Conservation (phyloP, 2,888 invertebrate species). For the Sinopyrophorus schimmeli region DNA sequence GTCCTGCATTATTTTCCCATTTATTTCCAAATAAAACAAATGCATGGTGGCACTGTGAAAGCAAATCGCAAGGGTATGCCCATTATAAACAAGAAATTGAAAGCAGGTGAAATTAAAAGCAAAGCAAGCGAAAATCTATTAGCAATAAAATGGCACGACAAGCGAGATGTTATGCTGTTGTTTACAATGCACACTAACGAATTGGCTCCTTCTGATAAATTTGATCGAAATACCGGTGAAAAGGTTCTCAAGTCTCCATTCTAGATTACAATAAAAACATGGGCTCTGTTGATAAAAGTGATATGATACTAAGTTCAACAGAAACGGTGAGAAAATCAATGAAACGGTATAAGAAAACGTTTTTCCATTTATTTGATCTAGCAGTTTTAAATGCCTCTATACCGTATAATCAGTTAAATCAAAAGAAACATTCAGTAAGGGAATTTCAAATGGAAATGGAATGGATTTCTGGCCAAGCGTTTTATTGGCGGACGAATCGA, state of each 20-base stretch:
- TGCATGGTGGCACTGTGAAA: not conserved
- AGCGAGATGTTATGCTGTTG: too few relatives aligned
- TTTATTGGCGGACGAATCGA: too few relatives aligned
- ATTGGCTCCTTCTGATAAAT: too few relatives aligned
- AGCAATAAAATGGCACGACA: not conserved
- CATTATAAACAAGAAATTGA: not conserved
- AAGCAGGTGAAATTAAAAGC: not conserved
- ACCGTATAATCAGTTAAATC: too few relatives aligned
- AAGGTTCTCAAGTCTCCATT: too few relatives aligned
- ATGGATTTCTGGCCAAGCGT: too few relatives aligned
- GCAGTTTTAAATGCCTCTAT: too few relatives aligned
- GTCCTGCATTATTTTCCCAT: not conserved
- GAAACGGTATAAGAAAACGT: conserved; percentile 32
- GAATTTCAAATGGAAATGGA: too few relatives aligned
- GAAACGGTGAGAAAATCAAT: conserved; percentile 5
- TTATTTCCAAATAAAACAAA: not conserved
- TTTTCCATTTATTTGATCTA: too few relatives aligned
- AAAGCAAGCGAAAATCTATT: not conserved
- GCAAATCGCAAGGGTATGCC: not conserved
- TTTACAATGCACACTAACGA: too few relatives aligned
- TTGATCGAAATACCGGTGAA: too few relatives aligned
- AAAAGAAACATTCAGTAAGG: too few relatives aligned
- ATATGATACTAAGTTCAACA: conserved; percentile 35
- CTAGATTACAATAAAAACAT: conserved; percentile 41
- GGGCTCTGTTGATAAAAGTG: conserved; percentile 39